A percentile compares a stretch with the other conserved stretches of the same genome.
These are phyloP conservation scores for Thryonomys swinderianus DNA, from an alignment of 2,113 vertebrate genomes.

Conservation along the genomic window DNA sequence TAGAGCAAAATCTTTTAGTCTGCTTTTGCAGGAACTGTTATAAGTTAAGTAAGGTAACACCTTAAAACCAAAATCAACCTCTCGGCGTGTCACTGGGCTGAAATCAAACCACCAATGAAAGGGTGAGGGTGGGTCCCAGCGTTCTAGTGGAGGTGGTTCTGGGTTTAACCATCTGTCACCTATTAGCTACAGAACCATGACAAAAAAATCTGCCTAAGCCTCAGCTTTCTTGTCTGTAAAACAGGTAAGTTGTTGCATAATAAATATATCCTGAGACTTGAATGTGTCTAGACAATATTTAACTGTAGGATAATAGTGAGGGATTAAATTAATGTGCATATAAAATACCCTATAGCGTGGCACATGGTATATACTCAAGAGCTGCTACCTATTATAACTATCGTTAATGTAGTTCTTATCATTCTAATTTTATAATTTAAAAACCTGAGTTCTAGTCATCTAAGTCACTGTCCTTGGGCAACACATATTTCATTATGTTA, in stretches of 20 bases:
- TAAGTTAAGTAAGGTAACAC: slow-evolving; percentile 4
- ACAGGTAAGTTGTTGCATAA: neutral
- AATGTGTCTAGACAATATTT: neutral
- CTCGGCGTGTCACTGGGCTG: neutral
- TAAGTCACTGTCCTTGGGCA: neutral
- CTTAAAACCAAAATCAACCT: slow-evolving; percentile 34
- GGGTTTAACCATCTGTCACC: neutral
- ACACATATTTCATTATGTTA: neutral
- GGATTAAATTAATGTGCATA: neutral
- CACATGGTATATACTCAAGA: neutral
- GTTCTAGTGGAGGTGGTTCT: neutral
- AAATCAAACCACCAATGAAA: neutral
- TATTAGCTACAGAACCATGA: neutral
- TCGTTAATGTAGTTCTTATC: neutral
- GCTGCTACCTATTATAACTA: neutral
- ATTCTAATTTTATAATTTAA: slow-evolving; percentile 1
- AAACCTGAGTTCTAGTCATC: neutral
- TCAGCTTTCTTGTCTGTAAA: slow-evolving; percentile 33
- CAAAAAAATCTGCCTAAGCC: neutral
- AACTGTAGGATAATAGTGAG: neutral
- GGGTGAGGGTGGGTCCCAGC: neutral
- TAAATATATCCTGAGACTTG: slow-evolving; percentile 12
- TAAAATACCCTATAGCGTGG: neutral
- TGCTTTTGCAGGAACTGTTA: slow-evolving; percentile 18
- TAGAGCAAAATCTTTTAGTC: neutral